A percentile compares a stretch with the other conserved stretches of the same genome.
Evolutionary conservation across 2,113 vertebrate species (phyloP).

Genomic region (Vidua macroura): DNA sequence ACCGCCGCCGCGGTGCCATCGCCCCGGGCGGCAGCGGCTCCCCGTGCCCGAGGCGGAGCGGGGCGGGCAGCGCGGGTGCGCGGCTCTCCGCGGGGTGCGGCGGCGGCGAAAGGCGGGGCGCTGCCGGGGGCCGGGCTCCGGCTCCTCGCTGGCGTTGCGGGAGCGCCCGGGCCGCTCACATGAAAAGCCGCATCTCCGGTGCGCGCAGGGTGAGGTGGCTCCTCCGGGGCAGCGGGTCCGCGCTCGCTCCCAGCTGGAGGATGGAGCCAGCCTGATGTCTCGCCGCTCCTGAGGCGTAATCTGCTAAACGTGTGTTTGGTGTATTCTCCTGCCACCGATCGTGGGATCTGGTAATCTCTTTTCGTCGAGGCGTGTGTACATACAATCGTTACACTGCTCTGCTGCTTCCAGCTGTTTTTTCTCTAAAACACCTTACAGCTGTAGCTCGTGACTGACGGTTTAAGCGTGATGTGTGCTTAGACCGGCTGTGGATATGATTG

Average conservation of each 20-base stretch:
- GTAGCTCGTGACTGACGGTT: not conserved
- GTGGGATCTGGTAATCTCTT: not conserved
- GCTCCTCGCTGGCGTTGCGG: not conserved
- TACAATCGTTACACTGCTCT: not conserved
- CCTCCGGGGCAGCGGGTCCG: not conserved
- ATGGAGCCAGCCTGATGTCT: not conserved
- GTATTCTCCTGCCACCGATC: accelerated
- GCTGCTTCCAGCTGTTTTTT: not conserved
- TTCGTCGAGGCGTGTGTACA: not conserved
- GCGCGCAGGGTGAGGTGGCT: not conserved
- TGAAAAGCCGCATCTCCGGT: not conserved
- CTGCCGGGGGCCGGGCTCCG: not conserved
- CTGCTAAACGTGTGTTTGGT: accelerated
- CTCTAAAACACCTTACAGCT: not conserved
- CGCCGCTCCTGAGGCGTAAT: accelerated
- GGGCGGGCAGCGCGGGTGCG: not conserved
- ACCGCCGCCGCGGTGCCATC: not conserved
- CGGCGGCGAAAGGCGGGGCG: not conserved
- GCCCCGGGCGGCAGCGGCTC: not conserved
- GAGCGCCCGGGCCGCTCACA: not conserved
- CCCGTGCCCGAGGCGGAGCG: not conserved
- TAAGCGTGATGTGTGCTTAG: not conserved
- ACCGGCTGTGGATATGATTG: accelerated
- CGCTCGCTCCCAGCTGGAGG: not conserved
- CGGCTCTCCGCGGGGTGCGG: not conserved